Evolutionary conservation across 2,113 vertebrate species (phyloP).

Genomic region (Bubo blakistoni): DNA sequence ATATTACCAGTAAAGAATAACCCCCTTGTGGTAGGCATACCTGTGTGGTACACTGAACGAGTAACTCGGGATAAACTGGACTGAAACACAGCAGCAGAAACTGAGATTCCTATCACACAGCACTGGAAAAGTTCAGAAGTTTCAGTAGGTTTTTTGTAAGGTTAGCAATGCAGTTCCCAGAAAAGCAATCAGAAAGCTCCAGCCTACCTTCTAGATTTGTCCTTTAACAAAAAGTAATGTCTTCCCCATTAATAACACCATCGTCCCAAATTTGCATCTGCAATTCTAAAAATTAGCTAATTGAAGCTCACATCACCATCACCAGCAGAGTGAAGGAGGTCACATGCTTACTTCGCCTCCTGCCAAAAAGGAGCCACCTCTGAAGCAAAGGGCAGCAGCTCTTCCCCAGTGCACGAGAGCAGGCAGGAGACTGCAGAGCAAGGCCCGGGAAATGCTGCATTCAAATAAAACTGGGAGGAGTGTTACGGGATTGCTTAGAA

Average conservation of each 20-base stretch:
- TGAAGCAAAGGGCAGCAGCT: background rate
- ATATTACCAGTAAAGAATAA: background rate
- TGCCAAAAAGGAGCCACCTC: background rate
- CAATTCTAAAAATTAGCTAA: background rate
- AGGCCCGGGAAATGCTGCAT: background rate
- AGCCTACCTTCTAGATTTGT: background rate
- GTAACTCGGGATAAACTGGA: background rate
- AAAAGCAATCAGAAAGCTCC: background rate
- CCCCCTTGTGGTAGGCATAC: background rate
- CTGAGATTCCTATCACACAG: background rate
- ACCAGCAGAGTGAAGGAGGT: background rate
- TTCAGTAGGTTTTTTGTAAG: background rate
- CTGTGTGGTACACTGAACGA: background rate
- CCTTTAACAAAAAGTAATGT: background rate
- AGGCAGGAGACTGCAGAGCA: background rate
- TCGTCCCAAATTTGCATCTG: background rate
- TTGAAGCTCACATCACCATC: background rate
- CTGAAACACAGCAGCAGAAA: background rate
- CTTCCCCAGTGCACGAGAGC: background rate
- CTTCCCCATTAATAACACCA: background rate
- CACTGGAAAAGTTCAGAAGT: background rate
- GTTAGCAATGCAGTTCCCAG: background rate
- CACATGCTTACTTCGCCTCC: rapidly evolving
- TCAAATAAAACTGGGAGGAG: conserved; percentile 11
- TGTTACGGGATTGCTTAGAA: background rate